Conservation (phyloP, 2,797 vertebrate genomes). For the Gambusia yucatana region DNA sequence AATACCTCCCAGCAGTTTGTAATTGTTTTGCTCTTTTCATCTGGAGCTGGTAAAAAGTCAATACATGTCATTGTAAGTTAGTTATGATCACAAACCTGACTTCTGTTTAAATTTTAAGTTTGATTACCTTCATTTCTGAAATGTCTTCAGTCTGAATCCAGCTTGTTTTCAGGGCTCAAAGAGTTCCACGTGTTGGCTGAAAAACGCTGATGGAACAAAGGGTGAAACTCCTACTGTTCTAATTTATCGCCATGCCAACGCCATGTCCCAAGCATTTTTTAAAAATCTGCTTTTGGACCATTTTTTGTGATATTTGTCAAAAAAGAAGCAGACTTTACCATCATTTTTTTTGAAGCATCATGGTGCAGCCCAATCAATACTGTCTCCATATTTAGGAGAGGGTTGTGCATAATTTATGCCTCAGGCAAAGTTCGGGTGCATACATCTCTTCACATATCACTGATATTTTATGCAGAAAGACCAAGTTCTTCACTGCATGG, state of each 20-base stretch:
- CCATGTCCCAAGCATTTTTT: not conserved
- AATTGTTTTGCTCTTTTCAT: not conserved
- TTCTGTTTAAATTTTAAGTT: not conserved
- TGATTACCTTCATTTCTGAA: not conserved
- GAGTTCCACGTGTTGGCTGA: not conserved
- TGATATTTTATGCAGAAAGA: not conserved
- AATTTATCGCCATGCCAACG: not conserved
- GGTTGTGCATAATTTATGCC: slow-evolving; percentile 1
- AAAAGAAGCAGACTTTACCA: not conserved
- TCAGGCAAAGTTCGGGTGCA: not conserved
- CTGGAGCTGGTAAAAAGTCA: too few relatives aligned
- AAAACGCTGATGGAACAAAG: not conserved
- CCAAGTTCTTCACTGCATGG: not conserved
- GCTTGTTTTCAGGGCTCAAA: not conserved
- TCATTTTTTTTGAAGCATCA: not conserved
- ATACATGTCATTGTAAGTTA: not conserved
- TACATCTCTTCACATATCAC: not conserved
- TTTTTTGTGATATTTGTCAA: not conserved
- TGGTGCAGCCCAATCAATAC: not conserved
- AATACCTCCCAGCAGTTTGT: not conserved
- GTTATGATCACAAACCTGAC: not conserved
- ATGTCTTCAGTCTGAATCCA: not conserved
- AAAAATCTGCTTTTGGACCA: not conserved
- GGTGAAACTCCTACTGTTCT: not conserved
- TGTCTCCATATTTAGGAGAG: not conserved